Percentiles rank a stretch among this genome's conserved stretches.
phyloP scores from a whole-genome alignment of 2,113 vertebrate species.

The Pipra filicauda region DNA sequence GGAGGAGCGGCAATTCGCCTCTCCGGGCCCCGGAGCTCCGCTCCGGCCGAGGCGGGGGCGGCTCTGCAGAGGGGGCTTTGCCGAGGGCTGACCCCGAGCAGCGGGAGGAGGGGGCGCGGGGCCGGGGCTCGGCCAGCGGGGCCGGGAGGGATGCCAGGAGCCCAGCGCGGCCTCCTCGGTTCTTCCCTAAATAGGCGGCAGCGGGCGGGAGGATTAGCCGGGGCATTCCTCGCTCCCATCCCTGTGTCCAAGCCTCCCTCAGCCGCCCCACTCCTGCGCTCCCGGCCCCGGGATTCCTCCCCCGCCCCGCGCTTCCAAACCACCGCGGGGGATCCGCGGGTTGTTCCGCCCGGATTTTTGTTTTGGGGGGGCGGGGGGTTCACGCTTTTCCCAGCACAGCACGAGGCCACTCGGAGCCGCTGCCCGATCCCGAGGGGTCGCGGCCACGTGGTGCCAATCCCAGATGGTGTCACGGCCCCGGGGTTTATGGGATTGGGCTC shows the following conservation, averaged over 20 bases:
- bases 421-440: background rate
- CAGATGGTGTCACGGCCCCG: background rate
- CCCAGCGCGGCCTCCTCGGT: background rate
- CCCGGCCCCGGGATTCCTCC: background rate
- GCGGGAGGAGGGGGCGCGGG: background rate
- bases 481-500: background rate
- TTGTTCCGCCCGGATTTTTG: accelerated
- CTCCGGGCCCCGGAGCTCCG: background rate
- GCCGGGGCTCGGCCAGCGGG: background rate
- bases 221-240: conserved; percentile 10
- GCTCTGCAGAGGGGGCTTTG: background rate
- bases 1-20: background rate
- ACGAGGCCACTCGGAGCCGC: accelerated
- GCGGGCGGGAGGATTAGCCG: background rate
- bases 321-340: background rate
- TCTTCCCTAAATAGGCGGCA: conserved; percentile 44
- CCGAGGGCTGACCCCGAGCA: background rate
- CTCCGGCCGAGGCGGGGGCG: no score
- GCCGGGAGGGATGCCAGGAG: background rate
- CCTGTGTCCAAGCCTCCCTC: background rate
- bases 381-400: background rate
- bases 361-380: no score
- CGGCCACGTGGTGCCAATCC: background rate
- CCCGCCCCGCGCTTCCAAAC: background rate
- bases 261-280: background rate